These are phyloP conservation scores for Catharus ustulatus DNA, from an alignment of 2,797 vertebrate species.

Conservation along the genomic window DNA sequence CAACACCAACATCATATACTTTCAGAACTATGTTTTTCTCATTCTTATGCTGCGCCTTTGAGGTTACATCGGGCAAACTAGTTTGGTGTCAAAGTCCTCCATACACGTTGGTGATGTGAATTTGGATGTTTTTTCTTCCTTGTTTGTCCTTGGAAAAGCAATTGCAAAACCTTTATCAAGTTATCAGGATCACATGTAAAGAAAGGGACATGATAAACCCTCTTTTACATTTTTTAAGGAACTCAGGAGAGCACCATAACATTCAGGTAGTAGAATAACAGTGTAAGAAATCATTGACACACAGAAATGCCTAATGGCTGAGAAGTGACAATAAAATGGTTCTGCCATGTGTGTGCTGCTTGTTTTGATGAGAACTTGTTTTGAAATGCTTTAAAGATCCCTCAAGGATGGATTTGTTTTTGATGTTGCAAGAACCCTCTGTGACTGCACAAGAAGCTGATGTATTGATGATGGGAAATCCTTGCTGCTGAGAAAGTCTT, in stretches of 20 bases:
- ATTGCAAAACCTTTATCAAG: slow-evolving; percentile 57
- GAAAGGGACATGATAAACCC: slow-evolving; percentile 46
- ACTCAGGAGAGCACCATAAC: slow-evolving; percentile 7
- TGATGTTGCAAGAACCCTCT: slow-evolving; percentile 55
- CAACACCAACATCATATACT: slow-evolving; percentile 77
- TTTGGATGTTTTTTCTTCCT: slow-evolving; percentile 59
- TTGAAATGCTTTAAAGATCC: slow-evolving; percentile 52
- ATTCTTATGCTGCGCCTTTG: slow-evolving; percentile 54
- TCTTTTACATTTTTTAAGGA: slow-evolving; percentile 49
- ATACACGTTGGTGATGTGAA: slow-evolving; percentile 38
- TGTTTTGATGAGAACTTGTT: slow-evolving; percentile 44
- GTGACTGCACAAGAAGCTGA: slow-evolving; percentile 52
- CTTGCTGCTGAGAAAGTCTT: slow-evolving; percentile 58
- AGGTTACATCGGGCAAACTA: slow-evolving; percentile 56
- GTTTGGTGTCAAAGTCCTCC: slow-evolving; percentile 57
- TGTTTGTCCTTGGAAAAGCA: slow-evolving; percentile 45
- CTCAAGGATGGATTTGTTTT: slow-evolving; percentile 45
- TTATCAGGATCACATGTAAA: slow-evolving; percentile 9
- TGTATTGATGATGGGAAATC: slow-evolving; percentile 24
- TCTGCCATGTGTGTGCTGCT: not conserved
- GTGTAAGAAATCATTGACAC: slow-evolving; percentile 48
- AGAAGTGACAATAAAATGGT: slow-evolving; percentile 36
- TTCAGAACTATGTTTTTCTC: slow-evolving; percentile 71
- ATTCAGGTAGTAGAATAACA: slow-evolving; percentile 14
- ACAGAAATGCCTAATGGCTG: not conserved